These are phyloP conservation scores for Larimichthys polyactis DNA, from an alignment of 2,113 vertebrate genomes.

Conservation along the genomic window DNA sequence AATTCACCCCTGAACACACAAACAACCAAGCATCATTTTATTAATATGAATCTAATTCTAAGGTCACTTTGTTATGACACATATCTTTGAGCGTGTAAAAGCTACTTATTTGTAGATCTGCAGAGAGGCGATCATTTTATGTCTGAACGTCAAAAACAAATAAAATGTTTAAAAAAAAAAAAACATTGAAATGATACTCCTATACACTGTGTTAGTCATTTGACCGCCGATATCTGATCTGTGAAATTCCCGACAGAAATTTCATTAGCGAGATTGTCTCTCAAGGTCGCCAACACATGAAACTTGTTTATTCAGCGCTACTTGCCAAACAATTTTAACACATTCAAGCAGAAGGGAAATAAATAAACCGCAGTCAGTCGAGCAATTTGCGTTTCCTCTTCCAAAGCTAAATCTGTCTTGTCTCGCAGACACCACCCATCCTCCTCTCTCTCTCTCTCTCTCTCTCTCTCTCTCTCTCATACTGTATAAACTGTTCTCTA, in stretches of 20 bases:
- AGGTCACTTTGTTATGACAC: neutral
- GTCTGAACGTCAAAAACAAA: neutral
- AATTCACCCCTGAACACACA: neutral
- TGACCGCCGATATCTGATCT: neutral
- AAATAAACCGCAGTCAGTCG: constrained; percentile 74
- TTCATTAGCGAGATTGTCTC: constrained; percentile 40
- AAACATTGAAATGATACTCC: neutral
- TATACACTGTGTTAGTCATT: neutral
- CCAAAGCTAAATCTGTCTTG: constrained; percentile 72
- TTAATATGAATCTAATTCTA: neutral
- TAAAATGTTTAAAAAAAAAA: neutral
- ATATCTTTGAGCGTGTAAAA: neutral
- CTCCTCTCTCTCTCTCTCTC: constrained; percentile 25
- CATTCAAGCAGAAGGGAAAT: constrained; percentile 56
- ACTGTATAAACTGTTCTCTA: neutral
- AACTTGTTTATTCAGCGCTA: constrained; percentile 24
- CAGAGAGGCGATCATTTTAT: too few relatives aligned
- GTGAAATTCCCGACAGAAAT: neutral
- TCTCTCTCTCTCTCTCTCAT: constrained; percentile 2
- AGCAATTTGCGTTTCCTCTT: constrained; percentile 67
- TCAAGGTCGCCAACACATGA: constrained; percentile 47
- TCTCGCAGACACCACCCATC: constrained; percentile 72
- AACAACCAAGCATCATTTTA: neutral
- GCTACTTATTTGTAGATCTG: too few relatives aligned
- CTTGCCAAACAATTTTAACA: constrained; percentile 47